These are phyloP conservation scores for Graphium colonna DNA, from an alignment of 2,888 invertebrate genomes.

Conservation along the genomic window DNA sequence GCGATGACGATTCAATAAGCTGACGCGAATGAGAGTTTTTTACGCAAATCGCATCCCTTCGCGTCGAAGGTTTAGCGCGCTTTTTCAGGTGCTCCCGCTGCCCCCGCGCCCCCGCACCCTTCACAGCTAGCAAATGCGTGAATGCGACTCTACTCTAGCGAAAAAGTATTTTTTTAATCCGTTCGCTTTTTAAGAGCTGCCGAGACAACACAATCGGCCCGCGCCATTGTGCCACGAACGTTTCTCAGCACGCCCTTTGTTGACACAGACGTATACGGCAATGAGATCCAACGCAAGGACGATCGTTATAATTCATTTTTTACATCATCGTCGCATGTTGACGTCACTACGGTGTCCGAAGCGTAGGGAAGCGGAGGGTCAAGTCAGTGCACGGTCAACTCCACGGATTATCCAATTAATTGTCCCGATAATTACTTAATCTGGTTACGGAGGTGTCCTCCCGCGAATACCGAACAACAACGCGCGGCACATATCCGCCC, in stretches of 20 bases:
- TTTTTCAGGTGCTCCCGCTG: background rate
- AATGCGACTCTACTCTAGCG: background rate
- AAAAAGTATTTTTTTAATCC: background rate
- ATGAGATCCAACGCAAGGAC: no score
- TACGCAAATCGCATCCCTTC: conserved; percentile 29
- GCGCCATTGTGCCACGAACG: no score
- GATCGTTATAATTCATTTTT: no score
- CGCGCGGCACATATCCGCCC: background rate
- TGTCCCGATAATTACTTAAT: conserved; percentile 36
- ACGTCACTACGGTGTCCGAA: no score
- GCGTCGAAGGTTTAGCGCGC: background rate
- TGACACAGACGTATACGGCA: no score
- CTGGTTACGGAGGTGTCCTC: conserved; percentile 27
- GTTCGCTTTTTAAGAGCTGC: no score
- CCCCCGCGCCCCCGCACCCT: background rate
- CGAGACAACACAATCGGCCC: no score
- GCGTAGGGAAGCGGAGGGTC: no score
- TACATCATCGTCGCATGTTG: no score
- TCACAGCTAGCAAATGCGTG: background rate
- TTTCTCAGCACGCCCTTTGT: no score
- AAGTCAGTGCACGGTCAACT: conserved; percentile 27
- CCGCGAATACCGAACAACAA: background rate
- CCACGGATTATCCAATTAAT: conserved; percentile 45
- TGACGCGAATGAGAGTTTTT: conserved; percentile 31
- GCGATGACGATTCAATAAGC: conserved; percentile 57